A percentile compares a stretch with the other conserved stretches of the same genome.
Evolutionary conservation across 1,140 invertebrate genomes (phyloP).

Genomic region (Eulimnadia texana): DNA sequence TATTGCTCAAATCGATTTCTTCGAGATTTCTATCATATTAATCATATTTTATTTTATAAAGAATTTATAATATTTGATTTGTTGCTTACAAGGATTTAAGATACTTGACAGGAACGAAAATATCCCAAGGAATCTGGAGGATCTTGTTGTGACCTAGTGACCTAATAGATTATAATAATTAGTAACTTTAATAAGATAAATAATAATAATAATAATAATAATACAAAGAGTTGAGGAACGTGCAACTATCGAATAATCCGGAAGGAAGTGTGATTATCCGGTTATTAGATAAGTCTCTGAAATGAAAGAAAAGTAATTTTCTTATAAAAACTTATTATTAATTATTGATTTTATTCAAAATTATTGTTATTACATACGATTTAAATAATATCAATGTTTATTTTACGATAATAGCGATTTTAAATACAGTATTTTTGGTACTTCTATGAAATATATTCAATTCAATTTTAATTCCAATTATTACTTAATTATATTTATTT

Average conservation of each 20-base stretch:
- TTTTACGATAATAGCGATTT: too few species aligned
- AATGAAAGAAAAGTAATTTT: conserved; percentile 3
- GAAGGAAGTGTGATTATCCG: neutral
- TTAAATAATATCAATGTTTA: too few species aligned
- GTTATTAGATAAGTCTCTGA: conserved; percentile 1
- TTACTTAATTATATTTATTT: too few species aligned
- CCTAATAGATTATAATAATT: neutral
- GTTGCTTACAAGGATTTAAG: conserved; percentile 12
- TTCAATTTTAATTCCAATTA: too few species aligned
- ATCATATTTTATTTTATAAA: too few species aligned
- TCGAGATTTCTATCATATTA: conserved; percentile 22
- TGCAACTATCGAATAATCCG: conserved; percentile 8
- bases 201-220: neutral
- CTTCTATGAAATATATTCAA: too few species aligned
- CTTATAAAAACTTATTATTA: too few species aligned
- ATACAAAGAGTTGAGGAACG: conserved; percentile 15
- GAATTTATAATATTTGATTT: too few species aligned
- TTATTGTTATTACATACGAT: too few species aligned
- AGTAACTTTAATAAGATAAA: neutral
- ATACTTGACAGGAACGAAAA: neutral
- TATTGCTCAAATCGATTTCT: conserved; percentile 25
- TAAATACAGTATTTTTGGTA: too few species aligned
- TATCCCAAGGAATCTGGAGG: neutral
- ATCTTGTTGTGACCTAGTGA: conserved; percentile 8
- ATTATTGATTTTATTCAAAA: too few species aligned